Percentiles rank a stretch among this genome's conserved stretches.
Conservation (phyloP, 2,113 vertebrate species). For the Benitochromis conjunctus region DNA sequence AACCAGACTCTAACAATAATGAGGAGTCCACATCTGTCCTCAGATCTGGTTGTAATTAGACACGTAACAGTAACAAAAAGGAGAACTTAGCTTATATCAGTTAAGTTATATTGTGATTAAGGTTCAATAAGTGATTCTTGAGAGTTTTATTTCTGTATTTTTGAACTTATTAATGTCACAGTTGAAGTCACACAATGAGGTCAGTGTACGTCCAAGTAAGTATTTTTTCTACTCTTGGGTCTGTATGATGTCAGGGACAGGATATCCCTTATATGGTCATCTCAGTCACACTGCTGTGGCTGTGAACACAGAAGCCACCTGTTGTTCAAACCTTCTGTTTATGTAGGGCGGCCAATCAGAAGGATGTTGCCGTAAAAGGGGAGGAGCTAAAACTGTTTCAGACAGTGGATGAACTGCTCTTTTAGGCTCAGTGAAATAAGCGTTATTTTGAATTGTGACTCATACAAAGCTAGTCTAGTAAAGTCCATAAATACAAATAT, state of each 20-base stretch:
- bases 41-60: not conserved
- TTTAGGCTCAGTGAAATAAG: not conserved
- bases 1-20: not conserved
- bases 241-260: rapidly evolving
- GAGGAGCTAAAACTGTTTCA: not conserved
- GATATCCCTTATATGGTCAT: not conserved
- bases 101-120: not conserved
- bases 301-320: not conserved
- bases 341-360: not conserved
- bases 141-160: not conserved
- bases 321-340: not conserved
- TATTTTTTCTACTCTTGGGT: not conserved
- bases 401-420: not conserved
- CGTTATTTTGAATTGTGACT: not conserved
- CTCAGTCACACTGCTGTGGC: not conserved
- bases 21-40: not conserved
- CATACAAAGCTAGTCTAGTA: not conserved
- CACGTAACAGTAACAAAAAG: not conserved
- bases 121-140: not conserved
- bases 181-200: not conserved
- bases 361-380: not conserved
- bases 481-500: not conserved
- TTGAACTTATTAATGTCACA: not conserved
- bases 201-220: not conserved
- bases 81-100: not conserved